Base-by-base conservation (phyloP, 2,113 vertebrate genomes). In the Colinus virginianus region DNA sequence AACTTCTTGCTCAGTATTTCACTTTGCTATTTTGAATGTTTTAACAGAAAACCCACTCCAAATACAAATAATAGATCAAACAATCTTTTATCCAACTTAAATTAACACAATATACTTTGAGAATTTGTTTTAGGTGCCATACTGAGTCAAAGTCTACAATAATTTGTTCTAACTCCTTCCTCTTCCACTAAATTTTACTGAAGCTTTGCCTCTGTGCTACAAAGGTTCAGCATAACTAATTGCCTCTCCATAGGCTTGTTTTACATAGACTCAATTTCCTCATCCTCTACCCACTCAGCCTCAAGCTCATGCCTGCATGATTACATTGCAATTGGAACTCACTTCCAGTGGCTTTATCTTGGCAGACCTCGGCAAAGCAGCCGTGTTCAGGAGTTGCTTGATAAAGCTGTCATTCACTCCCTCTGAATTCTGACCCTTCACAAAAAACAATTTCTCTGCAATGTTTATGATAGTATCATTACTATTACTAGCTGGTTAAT, bases 351-450 rank as follows among this genome's bases (percentile, higher is more conserved):
- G 70, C 42, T 96, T 96, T 66, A 61, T 90, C 88, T 72, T 63
- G 63, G 42, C 63, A 87, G 92, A 30, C 49, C 63, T 59, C 59
- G 62, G 38, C 67, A 89, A 32, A 83, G 13, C 28, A 0, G 1
- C 28, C 69, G 59, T 40, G 40, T 90, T 40, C 81, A n/a, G 16
- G 67, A 67, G 84, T 32, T 84, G 45, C 38, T 51, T 56, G 51
- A 93, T 45, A 86, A 84, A 91, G 83, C 74, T 78, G 64, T 88
- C 88, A 95, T 84, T 94, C 92, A 91, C 83, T 91, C 86, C 45
- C 21, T 64, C 67, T 53, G 36, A 75, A 48, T 89, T 56, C 56
- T 67, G 38, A 79, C 70, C 32, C 28, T 56, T 51, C 76, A 75
- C 30, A 79, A 32, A 77, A 93, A 92, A 72, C 28, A 87, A 17